Base-by-base conservation (phyloP, 2,888 invertebrate genomes). In the Galerucella pusilla region DNA sequence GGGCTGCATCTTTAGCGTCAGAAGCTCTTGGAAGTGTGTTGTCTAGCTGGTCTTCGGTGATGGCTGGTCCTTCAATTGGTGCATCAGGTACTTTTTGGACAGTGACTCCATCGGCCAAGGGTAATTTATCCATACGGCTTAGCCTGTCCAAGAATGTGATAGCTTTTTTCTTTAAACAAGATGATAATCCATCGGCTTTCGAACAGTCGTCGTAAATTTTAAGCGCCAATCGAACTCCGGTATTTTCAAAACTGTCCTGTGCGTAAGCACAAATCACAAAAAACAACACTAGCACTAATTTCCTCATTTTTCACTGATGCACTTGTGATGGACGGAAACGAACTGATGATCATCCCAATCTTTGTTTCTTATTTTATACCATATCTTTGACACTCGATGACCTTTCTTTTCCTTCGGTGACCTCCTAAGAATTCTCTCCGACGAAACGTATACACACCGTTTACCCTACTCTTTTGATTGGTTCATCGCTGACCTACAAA, bases 121-220 rank as follows among this genome's bases (percentile, higher is more conserved):
- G 87, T 28, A 91, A 82, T 25, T 91, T 90, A 35, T 94, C 93
- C 88, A 95, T 92, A 75, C 93, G 90, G 0, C 93, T 91, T 42
- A 94, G 90, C 67, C 95, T 90, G 83, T 95, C 95, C 80, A 95
- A 91, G 85, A 95, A 94, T 1, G 93, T 88, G 74, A 95, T 92
- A 0, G 94, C 94, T 85, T 94, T 95, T 87, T 94, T 94, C 89
- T 95, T 95, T 68, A 95, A 88, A 85, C 95, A 95, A 35, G 93
- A 92, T 70, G 93, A 88, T 70, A 95, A 89, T 66, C 93, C 94
- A 75, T 92, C 93, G 1, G 92, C 87, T 78, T 91, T 90, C 77
- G 91, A 91, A 84, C 95, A 95, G 82, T 95, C 95, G 81, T 95
- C 94, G 86, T 94, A 95, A 78, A 95, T 90, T 82, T 92, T 92